Conservation (phyloP, 2,113 vertebrate species). For the Sylvicapra grimmia region DNA sequence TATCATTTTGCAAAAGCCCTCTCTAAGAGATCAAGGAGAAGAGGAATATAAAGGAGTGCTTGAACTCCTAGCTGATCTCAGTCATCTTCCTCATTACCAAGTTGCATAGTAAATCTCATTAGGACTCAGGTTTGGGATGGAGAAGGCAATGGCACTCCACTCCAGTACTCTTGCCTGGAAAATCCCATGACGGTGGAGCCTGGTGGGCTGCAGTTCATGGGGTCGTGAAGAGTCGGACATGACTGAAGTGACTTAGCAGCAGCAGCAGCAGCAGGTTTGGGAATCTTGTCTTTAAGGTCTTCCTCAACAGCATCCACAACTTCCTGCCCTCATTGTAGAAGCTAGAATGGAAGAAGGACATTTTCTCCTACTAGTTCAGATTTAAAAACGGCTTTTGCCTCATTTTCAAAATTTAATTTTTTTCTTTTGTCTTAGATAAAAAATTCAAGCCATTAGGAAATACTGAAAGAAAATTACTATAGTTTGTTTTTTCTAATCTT, state of each 20-base stretch:
- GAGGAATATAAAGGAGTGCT: neutral
- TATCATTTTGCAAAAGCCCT: neutral
- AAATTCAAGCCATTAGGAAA: neutral
- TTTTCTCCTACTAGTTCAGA: neutral
- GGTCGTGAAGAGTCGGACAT: rapidly evolving
- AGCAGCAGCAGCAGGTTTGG: neutral
- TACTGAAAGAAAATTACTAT: neutral
- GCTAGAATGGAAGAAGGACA: neutral
- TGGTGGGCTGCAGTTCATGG: neutral
- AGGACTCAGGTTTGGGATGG: neutral
- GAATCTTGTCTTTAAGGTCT: neutral
- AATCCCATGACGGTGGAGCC: neutral
- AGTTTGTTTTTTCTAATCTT: neutral
- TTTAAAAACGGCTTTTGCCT: neutral
- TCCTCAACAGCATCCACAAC: neutral
- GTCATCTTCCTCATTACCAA: neutral
- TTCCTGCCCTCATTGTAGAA: neutral
- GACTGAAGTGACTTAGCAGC: too few relatives aligned
- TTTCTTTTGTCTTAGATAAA: neutral
- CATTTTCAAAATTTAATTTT: neutral
- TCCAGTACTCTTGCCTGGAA: neutral
- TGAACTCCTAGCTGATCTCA: neutral
- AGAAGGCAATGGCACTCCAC: neutral
- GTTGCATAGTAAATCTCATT: neutral
- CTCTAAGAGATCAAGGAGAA: neutral